phyloP scores from a whole-genome alignment of 1,140 invertebrate genomes.

The Aphaenogaster ashmeadi region DNA sequence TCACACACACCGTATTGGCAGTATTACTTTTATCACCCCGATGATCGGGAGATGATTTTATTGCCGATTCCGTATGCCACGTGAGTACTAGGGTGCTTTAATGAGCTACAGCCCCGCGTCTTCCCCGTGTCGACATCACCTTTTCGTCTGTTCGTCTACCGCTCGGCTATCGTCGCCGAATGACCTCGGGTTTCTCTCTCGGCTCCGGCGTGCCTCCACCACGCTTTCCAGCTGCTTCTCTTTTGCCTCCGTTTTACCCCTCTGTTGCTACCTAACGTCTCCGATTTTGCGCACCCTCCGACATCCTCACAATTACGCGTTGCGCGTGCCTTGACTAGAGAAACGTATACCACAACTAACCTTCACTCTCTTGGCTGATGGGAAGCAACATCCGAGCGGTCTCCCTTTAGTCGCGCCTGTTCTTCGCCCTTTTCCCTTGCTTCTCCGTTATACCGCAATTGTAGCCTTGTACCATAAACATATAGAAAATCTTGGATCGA shows the following conservation, averaged over 20 bases:
- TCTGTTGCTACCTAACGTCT: constrained; percentile 68
- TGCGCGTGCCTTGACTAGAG: constrained; percentile 85
- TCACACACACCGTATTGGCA: constrained; percentile 1
- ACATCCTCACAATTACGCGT: constrained; percentile 85
- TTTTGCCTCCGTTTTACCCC: constrained; percentile 62
- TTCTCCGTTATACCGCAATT: constrained; percentile 32
- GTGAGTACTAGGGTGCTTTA: constrained; percentile 82
- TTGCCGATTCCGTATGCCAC: constrained; percentile 82
- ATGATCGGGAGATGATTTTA: constrained; percentile 85
- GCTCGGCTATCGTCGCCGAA: constrained; percentile 56
- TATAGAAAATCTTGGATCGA: neutral
- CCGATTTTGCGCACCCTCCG: constrained; percentile 71
- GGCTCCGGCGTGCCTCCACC: constrained; percentile 29
- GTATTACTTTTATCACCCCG: constrained; percentile 75
- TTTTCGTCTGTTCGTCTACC: constrained; percentile 55
- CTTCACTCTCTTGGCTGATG: constrained; percentile 63
- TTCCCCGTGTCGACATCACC: constrained; percentile 42
- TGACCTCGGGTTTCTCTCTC: constrained; percentile 74
- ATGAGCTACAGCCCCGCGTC: constrained; percentile 78
- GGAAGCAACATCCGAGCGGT: constrained; percentile 68
- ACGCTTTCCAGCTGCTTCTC: constrained; percentile 37
- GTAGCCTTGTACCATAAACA: neutral
- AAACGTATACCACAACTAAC: constrained; percentile 83
- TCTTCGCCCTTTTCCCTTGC: constrained; percentile 9
- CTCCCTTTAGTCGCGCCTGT: constrained; percentile 38